Evolutionary conservation across 1,140 invertebrate genomes (phyloP).

Genomic region (Pseudomyrmex concolor): DNA sequence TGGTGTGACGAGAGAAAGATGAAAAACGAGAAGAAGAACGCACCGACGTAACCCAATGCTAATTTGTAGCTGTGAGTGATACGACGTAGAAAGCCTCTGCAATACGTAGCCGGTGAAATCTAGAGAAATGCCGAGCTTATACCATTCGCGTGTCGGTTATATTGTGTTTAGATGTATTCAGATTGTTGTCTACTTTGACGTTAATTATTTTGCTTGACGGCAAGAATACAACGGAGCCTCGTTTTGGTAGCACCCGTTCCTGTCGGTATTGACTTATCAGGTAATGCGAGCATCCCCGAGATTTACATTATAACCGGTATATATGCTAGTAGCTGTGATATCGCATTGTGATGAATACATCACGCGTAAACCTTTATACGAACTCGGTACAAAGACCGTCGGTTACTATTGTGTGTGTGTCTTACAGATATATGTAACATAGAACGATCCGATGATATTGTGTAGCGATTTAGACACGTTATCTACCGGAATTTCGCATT

Average conservation of each 20-base stretch:
- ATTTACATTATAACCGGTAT: background rate
- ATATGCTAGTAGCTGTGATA: background rate
- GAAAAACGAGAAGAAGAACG: background rate
- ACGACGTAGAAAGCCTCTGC: background rate
- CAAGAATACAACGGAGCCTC: slow-evolving; percentile 38
- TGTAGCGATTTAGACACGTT: background rate
- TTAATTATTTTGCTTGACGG: slow-evolving; percentile 54
- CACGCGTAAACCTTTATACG: background rate
- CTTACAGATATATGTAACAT: background rate
- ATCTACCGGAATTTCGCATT: slow-evolving; percentile 6
- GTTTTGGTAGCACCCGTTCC: background rate
- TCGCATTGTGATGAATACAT: background rate
- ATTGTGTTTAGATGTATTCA: slow-evolving; percentile 43
- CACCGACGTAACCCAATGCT: slow-evolving; percentile 9
- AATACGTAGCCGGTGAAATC: slow-evolving; percentile 29
- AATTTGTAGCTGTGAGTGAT: background rate
- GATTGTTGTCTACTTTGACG: slow-evolving; percentile 37
- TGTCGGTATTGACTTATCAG: slow-evolving; percentile 42
- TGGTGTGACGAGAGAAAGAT: background rate
- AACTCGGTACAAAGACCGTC: background rate
- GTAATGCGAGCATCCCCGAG: slow-evolving; percentile 21
- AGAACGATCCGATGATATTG: background rate
- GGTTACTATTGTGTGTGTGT: too few species aligned
- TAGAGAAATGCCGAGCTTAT: slow-evolving; percentile 2
- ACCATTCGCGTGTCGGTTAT: background rate